Evolutionary conservation across 2,888 invertebrate genomes (phyloP), one percentile per base, ranked within the genome.

Genomic region (Mellilla xanthometata): DNA sequence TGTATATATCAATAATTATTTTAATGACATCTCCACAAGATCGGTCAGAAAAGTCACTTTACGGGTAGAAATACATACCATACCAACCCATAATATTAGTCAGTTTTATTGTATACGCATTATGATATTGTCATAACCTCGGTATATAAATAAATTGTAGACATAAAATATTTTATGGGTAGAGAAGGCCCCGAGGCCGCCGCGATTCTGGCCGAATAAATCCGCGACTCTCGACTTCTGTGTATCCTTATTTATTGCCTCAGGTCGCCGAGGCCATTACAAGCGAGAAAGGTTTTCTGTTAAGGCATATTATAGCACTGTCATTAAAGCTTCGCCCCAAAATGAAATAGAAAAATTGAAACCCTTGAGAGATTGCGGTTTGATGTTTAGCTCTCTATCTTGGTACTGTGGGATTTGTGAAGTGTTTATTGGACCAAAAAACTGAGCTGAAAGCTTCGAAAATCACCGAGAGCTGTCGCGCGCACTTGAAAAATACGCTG

Each of bases 91-190:
- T n/a, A n/a, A n/a, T n/a, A n/a, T n/a, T n/a, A 54, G 60, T 52
- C 56, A 52, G 59, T 73, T 79, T 78, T 78, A 82, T 76, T 70
- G 72, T 72, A 64, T 64, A 64, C 57, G 56, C 72, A 74, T 78
- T 73, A 78, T 66, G 66, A 70, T 79, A 76, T 75, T 76, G 68
- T 70, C 68, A 76, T 75, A 76, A 76, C 69, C 63, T 68, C 58
- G 52, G 59, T 50, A 63, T 55, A 72, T 71, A 76, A 76, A 75
- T 79, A 76, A 72, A 72, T 69, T 62, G 59, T 56, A 63, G 59
- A 64, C 65, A 67, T 74, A 71, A 72, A 49, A 73, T 65, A 58
- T 79, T 80, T 76, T 77, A 80, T 67, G 56, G 58, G 54, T 55
- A 53, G 49, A 53, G 56, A 36, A 28, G 19, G 38, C 56, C 52